Percentiles rank a stretch among this genome's conserved stretches.
phyloP scores from a whole-genome alignment of 2,888 invertebrate genomes.

The Ceriagrion tenellum region DNA sequence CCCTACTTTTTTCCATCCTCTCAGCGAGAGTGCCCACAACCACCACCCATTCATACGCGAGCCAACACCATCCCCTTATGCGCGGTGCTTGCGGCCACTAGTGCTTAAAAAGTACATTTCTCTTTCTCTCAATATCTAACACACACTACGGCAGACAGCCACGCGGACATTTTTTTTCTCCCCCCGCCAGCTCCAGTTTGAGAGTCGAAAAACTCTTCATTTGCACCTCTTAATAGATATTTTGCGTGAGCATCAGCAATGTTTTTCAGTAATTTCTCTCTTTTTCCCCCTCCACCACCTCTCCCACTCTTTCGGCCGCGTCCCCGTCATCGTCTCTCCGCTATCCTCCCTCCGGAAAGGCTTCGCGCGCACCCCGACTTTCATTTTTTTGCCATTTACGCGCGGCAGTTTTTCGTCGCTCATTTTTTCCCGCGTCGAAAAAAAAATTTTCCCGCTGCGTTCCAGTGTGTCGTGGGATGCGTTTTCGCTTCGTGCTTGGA shows the following conservation, averaged over 20 bases:
- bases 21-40: neutral
- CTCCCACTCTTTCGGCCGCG: neutral
- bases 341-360: neutral
- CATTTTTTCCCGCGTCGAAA: neutral
- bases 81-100: slow-evolving; percentile 20
- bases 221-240: slow-evolving; percentile 52
- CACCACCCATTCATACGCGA: neutral
- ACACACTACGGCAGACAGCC: neutral
- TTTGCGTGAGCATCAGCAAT: slow-evolving; percentile 8
- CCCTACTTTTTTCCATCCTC: neutral
- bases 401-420: neutral
- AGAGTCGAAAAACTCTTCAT: slow-evolving; percentile 48
- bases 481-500: slow-evolving; percentile 18
- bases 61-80: neutral
- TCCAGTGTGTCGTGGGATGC: neutral
- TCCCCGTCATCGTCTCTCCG: neutral
- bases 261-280: slow-evolving; percentile 33
- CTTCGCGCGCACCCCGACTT: neutral
- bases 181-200: neutral
- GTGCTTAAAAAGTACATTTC: neutral
- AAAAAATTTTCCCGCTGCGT: neutral
- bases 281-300: neutral
- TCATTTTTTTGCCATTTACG: slow-evolving; percentile 10
- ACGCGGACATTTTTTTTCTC: neutral
- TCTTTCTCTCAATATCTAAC: neutral